Conservation (phyloP, 2,888 invertebrate genomes). For the Ischnura elegans region DNA sequence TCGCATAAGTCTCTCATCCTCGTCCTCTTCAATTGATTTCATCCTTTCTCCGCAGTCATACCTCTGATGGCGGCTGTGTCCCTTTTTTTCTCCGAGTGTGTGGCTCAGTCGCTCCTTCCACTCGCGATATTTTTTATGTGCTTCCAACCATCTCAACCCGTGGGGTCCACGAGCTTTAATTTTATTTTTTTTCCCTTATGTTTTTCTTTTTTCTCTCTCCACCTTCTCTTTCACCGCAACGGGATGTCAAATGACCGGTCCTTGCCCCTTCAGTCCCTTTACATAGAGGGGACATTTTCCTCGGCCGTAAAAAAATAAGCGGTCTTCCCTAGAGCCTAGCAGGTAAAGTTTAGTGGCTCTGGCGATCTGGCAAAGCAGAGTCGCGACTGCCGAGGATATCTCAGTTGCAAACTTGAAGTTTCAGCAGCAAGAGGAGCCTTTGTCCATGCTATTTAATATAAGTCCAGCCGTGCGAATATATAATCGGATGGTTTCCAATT, state of each 20-base stretch:
- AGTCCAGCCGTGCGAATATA: too few species aligned
- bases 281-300: not conserved
- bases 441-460: too few species aligned
- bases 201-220: not conserved
- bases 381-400: too few species aligned
- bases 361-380: too few species aligned
- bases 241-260: constrained; percentile 15
- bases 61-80: too few species aligned
- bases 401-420: too few species aligned
- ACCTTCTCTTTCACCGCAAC: not conserved
- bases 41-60: not conserved
- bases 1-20: not conserved
- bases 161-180: not conserved
- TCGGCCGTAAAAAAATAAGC: not conserved
- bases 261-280: not conserved
- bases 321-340: not conserved
- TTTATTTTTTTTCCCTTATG: not conserved
- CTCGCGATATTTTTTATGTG: not conserved
- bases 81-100: not conserved
- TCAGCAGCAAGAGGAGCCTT: too few species aligned
- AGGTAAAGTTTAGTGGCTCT: too few species aligned
- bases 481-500: too few species aligned
- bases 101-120: not conserved
- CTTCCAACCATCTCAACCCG: not conserved
- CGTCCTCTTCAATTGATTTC: not conserved